These are phyloP conservation scores for Drosophila leonis DNA, from an alignment of 2,888 invertebrate species.

Conservation along the genomic window DNA sequence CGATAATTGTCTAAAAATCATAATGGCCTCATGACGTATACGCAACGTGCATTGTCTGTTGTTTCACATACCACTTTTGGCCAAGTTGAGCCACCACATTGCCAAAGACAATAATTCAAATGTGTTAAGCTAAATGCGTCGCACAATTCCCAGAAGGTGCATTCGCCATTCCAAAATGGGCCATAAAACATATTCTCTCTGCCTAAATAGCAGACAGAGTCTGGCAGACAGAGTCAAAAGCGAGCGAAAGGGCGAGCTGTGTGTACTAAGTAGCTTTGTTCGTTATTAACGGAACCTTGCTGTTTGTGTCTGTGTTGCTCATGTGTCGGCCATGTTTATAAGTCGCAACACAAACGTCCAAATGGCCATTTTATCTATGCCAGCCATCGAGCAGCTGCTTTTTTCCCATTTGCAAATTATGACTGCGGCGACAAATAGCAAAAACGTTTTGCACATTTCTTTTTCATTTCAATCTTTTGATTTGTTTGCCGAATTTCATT, in stretches of 20 bases:
- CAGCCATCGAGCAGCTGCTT: conserved; percentile 6
- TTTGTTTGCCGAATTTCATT: conserved; percentile 40
- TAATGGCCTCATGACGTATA: conserved; percentile 25
- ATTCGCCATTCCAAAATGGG: conserved; percentile 51
- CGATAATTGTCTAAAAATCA: neutral
- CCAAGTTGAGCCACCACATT: neutral
- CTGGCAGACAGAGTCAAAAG: neutral
- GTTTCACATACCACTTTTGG: conserved; percentile 31
- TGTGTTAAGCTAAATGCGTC: conserved; percentile 48
- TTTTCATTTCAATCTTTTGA: conserved; percentile 14
- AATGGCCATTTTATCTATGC: conserved; percentile 19
- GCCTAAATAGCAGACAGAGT: conserved; percentile 31
- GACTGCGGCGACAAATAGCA: conserved; percentile 33
- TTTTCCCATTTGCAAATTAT: conserved; percentile 14
- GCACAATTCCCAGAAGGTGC: conserved; percentile 64
- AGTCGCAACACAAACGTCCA: conserved; percentile 20
- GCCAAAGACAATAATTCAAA: conserved; percentile 54
- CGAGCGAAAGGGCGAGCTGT: neutral
- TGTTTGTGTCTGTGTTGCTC: neutral
- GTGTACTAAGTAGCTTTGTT: conserved; percentile 4
- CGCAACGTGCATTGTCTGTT: conserved; percentile 13
- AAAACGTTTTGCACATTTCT: conserved; percentile 35
- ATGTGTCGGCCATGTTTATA: conserved; percentile 22
- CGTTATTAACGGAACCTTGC: neutral
- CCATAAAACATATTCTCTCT: conserved; percentile 51